phyloP scores from a whole-genome alignment of 2,888 invertebrate genomes.

The Macrosoma leucophasiata region DNA sequence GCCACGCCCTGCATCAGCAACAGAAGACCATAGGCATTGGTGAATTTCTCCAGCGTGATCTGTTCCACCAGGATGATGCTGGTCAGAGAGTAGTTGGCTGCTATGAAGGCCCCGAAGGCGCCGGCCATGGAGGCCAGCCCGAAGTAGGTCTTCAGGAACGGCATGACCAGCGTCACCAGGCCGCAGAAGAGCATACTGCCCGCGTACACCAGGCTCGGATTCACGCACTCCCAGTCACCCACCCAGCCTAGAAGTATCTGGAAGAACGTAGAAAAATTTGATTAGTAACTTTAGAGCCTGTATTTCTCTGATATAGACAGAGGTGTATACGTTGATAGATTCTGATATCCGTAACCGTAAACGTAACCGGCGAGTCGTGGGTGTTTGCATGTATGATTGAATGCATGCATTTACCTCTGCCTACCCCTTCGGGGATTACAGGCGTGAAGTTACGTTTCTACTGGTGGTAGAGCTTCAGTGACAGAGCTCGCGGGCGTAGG shows the following conservation, averaged over 20 bases:
- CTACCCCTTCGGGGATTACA: too few species aligned
- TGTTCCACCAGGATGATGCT: constrained; percentile 93
- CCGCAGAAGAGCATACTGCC: constrained; percentile 85
- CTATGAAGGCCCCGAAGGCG: constrained; percentile 92
- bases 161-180: constrained; percentile 79
- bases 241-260: constrained; percentile 91
- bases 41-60: constrained; percentile 92
- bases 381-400: too few species aligned
- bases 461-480: too few species aligned
- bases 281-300: too few species aligned
- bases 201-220: constrained; percentile 87
- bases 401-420: too few species aligned
- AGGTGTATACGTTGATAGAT: too few species aligned
- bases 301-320: too few species aligned
- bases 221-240: constrained; percentile 87
- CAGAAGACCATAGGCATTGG: constrained; percentile 92
- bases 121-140: constrained; percentile 80
- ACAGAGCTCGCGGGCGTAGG: too few species aligned
- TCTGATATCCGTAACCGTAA: too few species aligned
- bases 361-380: too few species aligned
- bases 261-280: constrained; percentile 2
- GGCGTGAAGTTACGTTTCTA: too few species aligned
- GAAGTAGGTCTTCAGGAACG: constrained; percentile 74
- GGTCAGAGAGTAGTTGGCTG: constrained; percentile 93
- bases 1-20: constrained; percentile 92